Base-by-base conservation (phyloP, 30 jellyfish, hydroid and myxozoan genomes). In the Aurelia sp. region DNA sequence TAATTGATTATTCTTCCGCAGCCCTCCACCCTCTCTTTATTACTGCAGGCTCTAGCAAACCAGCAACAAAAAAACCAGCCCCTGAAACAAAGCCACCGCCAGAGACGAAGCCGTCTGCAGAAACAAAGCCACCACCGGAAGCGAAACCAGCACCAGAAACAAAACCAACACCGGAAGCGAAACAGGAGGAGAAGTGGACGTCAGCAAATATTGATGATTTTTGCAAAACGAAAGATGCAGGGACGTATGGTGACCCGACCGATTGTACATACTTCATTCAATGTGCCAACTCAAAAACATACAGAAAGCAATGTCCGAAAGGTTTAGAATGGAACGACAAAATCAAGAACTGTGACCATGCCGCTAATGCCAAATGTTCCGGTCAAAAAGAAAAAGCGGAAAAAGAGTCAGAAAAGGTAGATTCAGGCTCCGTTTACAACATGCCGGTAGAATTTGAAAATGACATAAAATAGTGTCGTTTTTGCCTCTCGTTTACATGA, bases 311-410 rank as follows among this genome's bases (percentile, higher is more conserved):
- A 59, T 83, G 92, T 50, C 78, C 92, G 2, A 62, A 27, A 4
- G 86, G 85, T 18, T 50, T 83, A 47, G 80, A 73, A 19, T 83
- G 78, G 78, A 83, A 83, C 53, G 86, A 71, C 22, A 35, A 73
- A 40, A 83, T 71, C n/a, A 83, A 71, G 66, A 83, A 83, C 30
- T 83, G 92, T 60, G 92, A 83, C 41, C 60, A 6, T 59, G 73
- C 92, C 13, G 68, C 64, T 16, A 71, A 71, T 33, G 92, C 86
- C 22, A 72, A 72, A 48, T 83, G 92, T 82, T 77, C 88, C 17
- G 21, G 40, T 27, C 66, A 77, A 11, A 57, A 74, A 9, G 74
- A 53, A 19, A 55, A 74, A 13, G 33, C 37, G 0, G 59, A 50
- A 5, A 44, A 44, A 44, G 55, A 44, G 55, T 44, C 55, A 44